phyloP scores from a whole-genome alignment of 2,888 invertebrate species.

The Campoletis raptor region DNA sequence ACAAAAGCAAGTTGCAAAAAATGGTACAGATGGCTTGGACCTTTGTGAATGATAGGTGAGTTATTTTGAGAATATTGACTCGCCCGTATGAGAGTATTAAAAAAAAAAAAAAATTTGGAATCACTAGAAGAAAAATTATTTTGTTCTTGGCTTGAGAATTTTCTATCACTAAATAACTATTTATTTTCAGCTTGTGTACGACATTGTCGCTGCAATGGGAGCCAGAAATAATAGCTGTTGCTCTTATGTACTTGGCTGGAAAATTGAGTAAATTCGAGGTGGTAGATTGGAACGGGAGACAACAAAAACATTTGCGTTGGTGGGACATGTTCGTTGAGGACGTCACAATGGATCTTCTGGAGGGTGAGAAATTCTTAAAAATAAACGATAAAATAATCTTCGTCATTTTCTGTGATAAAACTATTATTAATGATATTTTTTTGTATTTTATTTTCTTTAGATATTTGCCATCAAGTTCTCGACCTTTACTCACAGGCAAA shows the following conservation, averaged over 20 bases:
- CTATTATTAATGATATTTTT: slow-evolving; percentile 66
- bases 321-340: slow-evolving; percentile 99
- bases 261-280: slow-evolving; percentile 98
- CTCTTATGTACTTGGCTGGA: slow-evolving; percentile 98
- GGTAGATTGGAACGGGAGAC: slow-evolving; percentile 95
- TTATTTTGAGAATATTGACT: not conserved
- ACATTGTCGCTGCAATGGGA: slow-evolving; percentile 99
- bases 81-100: not conserved
- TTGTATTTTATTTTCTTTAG: slow-evolving; percentile 91
- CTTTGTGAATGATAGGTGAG: slow-evolving; percentile 97
- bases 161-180: not conserved
- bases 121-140: not conserved
- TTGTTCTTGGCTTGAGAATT: not conserved
- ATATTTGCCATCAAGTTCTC: slow-evolving; percentile 97
- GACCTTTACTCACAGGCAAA: slow-evolving; percentile 95
- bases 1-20: slow-evolving; percentile 96
- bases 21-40: slow-evolving; percentile 99
- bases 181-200: slow-evolving; percentile 92
- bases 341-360: slow-evolving; percentile 96
- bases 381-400: not conserved
- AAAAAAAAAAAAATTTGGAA: not conserved
- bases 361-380: slow-evolving; percentile 86
- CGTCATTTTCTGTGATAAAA: not conserved
- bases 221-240: slow-evolving; percentile 99
- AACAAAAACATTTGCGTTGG: slow-evolving; percentile 93